Percentiles rank a stretch among this genome's conserved stretches.
phyloP scores from a whole-genome alignment of 2,113 vertebrate genomes.

The Micromys minutus region DNA sequence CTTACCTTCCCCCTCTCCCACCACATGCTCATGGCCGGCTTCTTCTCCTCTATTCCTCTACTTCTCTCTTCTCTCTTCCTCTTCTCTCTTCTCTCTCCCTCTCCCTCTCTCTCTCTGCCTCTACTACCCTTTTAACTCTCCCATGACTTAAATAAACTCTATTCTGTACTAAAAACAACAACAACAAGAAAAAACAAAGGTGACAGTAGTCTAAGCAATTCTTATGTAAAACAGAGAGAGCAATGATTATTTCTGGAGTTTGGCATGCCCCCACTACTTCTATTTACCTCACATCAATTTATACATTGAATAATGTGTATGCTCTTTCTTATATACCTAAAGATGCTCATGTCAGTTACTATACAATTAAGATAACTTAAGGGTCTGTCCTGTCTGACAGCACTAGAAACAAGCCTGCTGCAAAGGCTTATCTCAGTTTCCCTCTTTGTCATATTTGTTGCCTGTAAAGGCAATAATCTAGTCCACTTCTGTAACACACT shows the following conservation, averaged over 20 bases:
- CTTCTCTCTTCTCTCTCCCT: no score
- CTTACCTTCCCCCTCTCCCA: no score
- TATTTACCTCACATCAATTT: background rate
- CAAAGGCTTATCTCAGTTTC: background rate
- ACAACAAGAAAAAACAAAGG: constrained; percentile 51
- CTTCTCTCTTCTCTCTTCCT: no score
- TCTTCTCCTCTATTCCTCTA: no score
- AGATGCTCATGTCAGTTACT: background rate
- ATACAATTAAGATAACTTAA: background rate
- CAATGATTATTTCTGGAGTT: background rate
- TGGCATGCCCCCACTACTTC: background rate
- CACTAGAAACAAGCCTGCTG: background rate
- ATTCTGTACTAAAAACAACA: no score
- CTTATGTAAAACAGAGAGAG: constrained; percentile 31
- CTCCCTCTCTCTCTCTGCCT: no score
- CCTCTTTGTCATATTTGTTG: background rate
- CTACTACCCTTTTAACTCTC: no score
- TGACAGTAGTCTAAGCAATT: background rate
- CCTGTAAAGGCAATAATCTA: constrained; percentile 35
- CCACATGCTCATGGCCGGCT: no score
- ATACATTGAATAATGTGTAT: background rate
- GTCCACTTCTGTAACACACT: constrained; percentile 34
- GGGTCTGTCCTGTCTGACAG: background rate
- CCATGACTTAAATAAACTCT: no score
- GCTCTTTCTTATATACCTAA: background rate